These are phyloP conservation scores for Sceloporus tristichus DNA, from an alignment of 2,113 vertebrate genomes.

Conservation along the genomic window DNA sequence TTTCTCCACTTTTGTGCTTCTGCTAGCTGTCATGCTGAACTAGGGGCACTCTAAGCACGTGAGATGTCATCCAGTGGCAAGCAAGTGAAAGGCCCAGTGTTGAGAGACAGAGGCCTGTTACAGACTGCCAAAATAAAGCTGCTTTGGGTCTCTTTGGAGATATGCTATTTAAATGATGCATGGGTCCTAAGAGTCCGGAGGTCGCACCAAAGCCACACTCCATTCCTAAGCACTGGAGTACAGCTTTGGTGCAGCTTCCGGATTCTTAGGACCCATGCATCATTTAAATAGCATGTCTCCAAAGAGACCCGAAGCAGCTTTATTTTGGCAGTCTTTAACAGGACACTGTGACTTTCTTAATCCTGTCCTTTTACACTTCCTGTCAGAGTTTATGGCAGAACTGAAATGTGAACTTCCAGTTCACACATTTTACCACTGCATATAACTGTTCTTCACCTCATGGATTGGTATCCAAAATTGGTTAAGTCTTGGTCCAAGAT, in stretches of 20 bases:
- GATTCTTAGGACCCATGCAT: too few relatives aligned
- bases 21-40: not conserved
- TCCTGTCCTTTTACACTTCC: not conserved
- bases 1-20: not conserved
- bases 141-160: too few relatives aligned
- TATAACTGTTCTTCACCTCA: not conserved
- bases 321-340: too few relatives aligned
- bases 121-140: too few relatives aligned
- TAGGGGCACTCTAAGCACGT: not conserved
- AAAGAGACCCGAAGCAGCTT: too few relatives aligned
- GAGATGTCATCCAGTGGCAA: not conserved
- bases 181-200: too few relatives aligned
- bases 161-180: too few relatives aligned
- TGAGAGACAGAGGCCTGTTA: not conserved
- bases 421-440: not conserved
- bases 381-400: not conserved
- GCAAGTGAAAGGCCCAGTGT: not conserved
- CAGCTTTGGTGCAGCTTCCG: too few relatives aligned
- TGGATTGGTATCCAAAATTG: not conserved
- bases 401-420: not conserved
- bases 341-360: not conserved
- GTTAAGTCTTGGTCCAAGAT: not conserved
- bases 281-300: too few relatives aligned
- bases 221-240: too few relatives aligned
- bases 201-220: too few relatives aligned